phyloP scores from a whole-genome alignment of 2,888 invertebrate genomes.

The Drosophila flavopinicola region DNA sequence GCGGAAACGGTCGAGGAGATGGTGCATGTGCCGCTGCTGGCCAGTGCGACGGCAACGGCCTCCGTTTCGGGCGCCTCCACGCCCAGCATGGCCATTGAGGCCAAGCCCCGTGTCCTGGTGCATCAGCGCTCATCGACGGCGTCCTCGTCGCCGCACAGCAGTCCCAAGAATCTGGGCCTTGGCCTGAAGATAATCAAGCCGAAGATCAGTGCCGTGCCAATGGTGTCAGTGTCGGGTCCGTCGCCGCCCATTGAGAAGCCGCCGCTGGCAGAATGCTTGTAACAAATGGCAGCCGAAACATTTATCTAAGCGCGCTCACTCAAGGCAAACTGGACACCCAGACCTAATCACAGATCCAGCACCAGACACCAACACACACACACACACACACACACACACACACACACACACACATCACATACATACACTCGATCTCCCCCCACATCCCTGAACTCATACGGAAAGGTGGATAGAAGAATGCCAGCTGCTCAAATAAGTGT shows the following conservation, averaged over 20 bases:
- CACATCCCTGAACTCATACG: slow-evolving; percentile 19
- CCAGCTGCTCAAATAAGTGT: slow-evolving; percentile 81
- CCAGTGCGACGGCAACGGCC: slow-evolving; percentile 59
- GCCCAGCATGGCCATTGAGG: slow-evolving; percentile 62
- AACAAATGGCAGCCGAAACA: slow-evolving; percentile 85
- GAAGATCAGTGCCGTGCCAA: slow-evolving; percentile 86
- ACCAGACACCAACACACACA: slow-evolving; percentile 16
- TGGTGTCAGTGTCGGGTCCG: slow-evolving; percentile 91
- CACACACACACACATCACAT: slow-evolving; percentile 6
- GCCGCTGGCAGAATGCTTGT: slow-evolving; percentile 82
- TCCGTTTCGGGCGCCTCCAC: slow-evolving; percentile 54
- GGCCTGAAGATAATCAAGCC: slow-evolving; percentile 77
- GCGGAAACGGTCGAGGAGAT: slow-evolving; percentile 80
- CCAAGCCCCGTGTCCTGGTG: slow-evolving; percentile 76
- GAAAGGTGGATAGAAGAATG: slow-evolving; percentile 55
- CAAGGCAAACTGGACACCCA: slow-evolving; percentile 68
- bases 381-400: slow-evolving; percentile 2
- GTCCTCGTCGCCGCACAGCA: slow-evolving; percentile 80
- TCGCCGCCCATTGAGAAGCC: slow-evolving; percentile 90
- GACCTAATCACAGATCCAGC: slow-evolving; percentile 19
- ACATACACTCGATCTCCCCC: slow-evolving; percentile 1
- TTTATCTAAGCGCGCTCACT: slow-evolving; percentile 83
- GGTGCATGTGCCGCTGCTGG: slow-evolving; percentile 70
- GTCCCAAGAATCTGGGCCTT: slow-evolving; percentile 76
- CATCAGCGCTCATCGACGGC: slow-evolving; percentile 81